Base-by-base conservation (phyloP, 1,140 invertebrate genomes). In the Heliconius eleuchia region DNA sequence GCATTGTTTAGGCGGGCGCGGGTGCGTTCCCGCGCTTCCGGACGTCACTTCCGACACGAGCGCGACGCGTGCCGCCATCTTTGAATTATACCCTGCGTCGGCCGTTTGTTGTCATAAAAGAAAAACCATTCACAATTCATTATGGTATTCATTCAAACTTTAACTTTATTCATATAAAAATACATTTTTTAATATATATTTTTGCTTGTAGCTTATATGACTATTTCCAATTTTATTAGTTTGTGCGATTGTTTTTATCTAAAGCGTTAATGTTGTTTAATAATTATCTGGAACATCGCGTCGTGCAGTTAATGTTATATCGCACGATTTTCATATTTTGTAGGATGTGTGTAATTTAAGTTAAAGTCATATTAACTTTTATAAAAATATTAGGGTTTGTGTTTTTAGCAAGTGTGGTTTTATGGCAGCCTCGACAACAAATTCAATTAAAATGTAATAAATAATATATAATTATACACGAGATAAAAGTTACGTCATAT, bases 41-140 rank as follows among this genome's bases (percentile, higher is more conserved):
- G 90, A 66, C 82, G 85, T 79, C 75, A 86, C 89, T 93, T 91
- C 91, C 91, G 92, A 84, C 92, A 93, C 92, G 92, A 86, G 88
- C 85, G 82, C 83, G 92, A 86, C 93, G 78, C 93, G 92, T 93
- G 93, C 87, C 89, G 88, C 91, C 92, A 93, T 93, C 92, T 93
- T 88, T 92, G 83, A 87, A 87, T 89, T 87, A 84, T 86, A 88
- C 91, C 90, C 91, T 89, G 87, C 87, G 92, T 90, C 88, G 86
- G 83, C 86, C 82, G 76, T 85, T 83, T 88, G 85, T 89, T 89
- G 84, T 87, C 84, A 90, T 79, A 16, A 74, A 82, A 85, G 71
- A 87, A 90, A 88, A 89, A 86, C 80, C 88, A 85, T 85, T 76
- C 81, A 83, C 80, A 83, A 73, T 73, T 66, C 55, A 34, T 27